Conservation (phyloP, 1,140 invertebrate genomes). For the Rhopalosiphum padi region DNA sequence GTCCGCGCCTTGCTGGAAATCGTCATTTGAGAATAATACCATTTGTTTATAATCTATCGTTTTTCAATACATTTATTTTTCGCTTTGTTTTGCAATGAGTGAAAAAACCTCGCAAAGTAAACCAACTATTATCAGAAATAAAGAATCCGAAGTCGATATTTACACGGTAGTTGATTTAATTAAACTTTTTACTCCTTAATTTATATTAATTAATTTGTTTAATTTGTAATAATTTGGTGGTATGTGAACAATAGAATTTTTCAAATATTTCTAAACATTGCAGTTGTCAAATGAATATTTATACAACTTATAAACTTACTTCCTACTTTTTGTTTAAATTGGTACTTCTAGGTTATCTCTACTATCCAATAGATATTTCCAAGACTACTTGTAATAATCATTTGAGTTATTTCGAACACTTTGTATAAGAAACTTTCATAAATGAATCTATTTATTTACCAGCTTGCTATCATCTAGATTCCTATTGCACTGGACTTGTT, state of each 20-base stretch:
- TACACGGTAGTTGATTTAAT: constrained; percentile 29
- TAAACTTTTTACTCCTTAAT: not conserved
- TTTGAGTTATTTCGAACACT: no score
- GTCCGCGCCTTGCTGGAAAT: not conserved
- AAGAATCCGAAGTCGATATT: constrained; percentile 20
- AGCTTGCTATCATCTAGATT: no score
- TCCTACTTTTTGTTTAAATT: no score
- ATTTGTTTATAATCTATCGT: not conserved
- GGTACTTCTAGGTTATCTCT: no score
- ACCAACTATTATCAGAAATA: not conserved
- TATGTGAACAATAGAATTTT: not conserved
- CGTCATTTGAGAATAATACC: no score
- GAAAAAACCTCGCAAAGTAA: constrained; percentile 28
- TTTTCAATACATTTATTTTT: not conserved
- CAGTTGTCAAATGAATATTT: not conserved
- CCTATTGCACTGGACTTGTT: no score
- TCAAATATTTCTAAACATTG: not conserved
- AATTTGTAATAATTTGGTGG: not conserved
- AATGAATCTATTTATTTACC: no score
- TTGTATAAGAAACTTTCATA: no score
- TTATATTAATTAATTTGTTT: not conserved
- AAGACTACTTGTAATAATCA: no score
- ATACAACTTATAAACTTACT: not conserved
- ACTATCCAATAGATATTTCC: no score
- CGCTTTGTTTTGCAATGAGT: not conserved